Conservation (phyloP, 2,888 invertebrate genomes). For the Rosalia funebris region DNA sequence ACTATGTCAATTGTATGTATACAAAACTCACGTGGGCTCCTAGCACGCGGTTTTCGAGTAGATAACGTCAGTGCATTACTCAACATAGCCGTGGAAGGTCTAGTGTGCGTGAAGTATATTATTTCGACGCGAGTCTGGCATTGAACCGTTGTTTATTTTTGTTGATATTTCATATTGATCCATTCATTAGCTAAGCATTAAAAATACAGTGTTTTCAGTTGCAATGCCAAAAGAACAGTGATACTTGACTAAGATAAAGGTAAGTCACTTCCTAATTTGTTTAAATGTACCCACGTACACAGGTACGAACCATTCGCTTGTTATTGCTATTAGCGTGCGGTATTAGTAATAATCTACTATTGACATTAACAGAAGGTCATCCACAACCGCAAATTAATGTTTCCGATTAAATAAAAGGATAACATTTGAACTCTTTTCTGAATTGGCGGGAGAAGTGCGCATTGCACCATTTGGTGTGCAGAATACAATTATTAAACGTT, state of each 20-base stretch:
- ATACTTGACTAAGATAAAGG: not conserved
- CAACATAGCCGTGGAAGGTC: slow-evolving; percentile 20
- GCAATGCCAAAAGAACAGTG: not conserved
- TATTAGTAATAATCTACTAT: not conserved
- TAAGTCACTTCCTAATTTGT: slow-evolving; percentile 1
- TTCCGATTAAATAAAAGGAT: not conserved
- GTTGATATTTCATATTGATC: slow-evolving; percentile 14
- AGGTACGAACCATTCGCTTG: not conserved
- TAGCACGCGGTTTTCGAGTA: slow-evolving; percentile 33
- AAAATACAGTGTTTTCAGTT: not conserved
- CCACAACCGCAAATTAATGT: not conserved
- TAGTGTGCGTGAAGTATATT: not conserved
- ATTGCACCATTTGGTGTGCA: no score
- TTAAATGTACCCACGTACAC: not conserved
- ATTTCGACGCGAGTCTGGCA: slow-evolving; percentile 22
- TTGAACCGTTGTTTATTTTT: slow-evolving; percentile 26
- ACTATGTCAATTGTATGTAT: slow-evolving; percentile 27
- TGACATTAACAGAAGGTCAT: slow-evolving; percentile 12
- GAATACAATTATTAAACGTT: no score
- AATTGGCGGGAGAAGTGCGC: not conserved
- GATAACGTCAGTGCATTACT: slow-evolving; percentile 35
- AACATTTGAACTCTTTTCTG: not conserved
- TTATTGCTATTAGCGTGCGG: not conserved
- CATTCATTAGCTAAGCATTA: not conserved
- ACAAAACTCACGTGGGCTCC: slow-evolving; percentile 37